A percentile compares a stretch with the other conserved stretches of the same genome.
Evolutionary conservation across 2,797 vertebrate genomes (phyloP).

Genomic region (Triplophysa bombifrons): DNA sequence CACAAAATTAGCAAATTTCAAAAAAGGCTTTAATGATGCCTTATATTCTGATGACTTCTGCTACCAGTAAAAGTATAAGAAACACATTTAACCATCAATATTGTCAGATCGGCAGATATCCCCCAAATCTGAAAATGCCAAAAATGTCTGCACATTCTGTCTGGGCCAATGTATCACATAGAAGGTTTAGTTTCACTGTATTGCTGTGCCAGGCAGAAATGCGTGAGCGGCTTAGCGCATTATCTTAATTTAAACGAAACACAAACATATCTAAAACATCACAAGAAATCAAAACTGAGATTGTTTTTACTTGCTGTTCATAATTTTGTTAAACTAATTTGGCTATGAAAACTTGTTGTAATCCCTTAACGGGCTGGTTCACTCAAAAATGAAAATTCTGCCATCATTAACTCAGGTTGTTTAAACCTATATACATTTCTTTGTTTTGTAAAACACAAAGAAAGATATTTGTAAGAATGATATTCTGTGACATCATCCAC

Average conservation of each 20-base stretch:
- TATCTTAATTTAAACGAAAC: conserved; percentile 65
- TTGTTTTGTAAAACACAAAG: too few relatives aligned
- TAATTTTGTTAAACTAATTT: conserved; percentile 30
- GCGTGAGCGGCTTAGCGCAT: conserved; percentile 66
- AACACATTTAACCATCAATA: background rate
- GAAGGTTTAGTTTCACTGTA: conserved; percentile 59
- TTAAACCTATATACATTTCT: too few relatives aligned
- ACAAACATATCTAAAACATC: conserved; percentile 60
- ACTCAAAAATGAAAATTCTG: too few relatives aligned
- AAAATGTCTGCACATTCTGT: background rate
- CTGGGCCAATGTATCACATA: conserved; percentile 38
- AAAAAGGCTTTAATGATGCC: too few relatives aligned
- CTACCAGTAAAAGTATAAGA: background rate
- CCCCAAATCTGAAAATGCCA: background rate
- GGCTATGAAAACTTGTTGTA: conserved; percentile 9
- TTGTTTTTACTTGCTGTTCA: conserved; percentile 49
- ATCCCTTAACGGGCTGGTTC: conserved; percentile 23
- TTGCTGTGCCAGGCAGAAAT: conserved; percentile 65
- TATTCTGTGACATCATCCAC: too few relatives aligned
- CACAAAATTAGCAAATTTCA: too few relatives aligned
- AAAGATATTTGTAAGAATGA: too few relatives aligned
- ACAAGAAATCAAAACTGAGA: conserved; percentile 56
- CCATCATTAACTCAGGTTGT: too few relatives aligned
- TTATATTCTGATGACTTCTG: background rate
- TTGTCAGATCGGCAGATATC: background rate